Conservation (phyloP, 2,113 vertebrate genomes). For the Murina feae region DNA sequence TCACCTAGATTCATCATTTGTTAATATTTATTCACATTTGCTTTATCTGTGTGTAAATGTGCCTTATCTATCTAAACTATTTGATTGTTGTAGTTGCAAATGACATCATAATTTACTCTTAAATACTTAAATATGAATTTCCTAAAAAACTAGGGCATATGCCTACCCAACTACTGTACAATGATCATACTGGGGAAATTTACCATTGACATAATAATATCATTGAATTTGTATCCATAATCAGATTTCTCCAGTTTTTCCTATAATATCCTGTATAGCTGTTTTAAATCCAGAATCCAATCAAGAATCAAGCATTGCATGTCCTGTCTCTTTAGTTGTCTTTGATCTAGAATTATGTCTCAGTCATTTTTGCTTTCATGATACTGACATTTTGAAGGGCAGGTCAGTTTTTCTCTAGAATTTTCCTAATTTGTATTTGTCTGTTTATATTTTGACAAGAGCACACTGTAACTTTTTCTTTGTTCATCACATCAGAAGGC, state of each 20-base stretch:
- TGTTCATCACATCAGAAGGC: neutral
- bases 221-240: neutral
- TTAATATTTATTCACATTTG: neutral
- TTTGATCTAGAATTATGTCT: neutral
- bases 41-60: neutral
- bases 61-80: neutral
- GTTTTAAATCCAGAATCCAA: neutral
- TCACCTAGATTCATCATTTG: neutral
- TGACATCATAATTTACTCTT: neutral
- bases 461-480: neutral
- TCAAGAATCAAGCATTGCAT: neutral
- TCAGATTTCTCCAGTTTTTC: neutral
- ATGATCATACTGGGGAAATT: neutral
- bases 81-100: neutral
- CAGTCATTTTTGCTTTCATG: neutral
- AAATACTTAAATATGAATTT: neutral
- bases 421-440: neutral
- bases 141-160: slow-evolving; percentile 7
- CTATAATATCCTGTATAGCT: neutral
- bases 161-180: neutral
- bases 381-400: neutral
- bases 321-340: neutral
- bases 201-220: neutral
- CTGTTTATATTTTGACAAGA: neutral
- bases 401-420: neutral